Base-by-base conservation (phyloP, 2,113 vertebrate genomes). In the Ameiurus melas region DNA sequence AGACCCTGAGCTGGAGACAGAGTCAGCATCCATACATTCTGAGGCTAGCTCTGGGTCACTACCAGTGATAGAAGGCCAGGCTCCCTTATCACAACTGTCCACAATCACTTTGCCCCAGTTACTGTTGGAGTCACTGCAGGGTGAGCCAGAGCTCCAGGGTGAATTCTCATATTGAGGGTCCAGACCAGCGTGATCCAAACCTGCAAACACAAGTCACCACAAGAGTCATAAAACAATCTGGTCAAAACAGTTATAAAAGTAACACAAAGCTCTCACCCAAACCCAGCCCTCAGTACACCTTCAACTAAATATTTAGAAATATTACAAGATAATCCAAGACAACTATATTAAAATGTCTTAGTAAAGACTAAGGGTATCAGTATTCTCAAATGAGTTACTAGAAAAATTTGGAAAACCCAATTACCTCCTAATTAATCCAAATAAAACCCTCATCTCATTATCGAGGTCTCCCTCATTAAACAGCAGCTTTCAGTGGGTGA, bases 11-110 rank as follows among this genome's bases (percentile, higher is more conserved):
- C 96, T 97, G 89, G 96, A 97, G 94, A 95, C 96, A 94, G 97
- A 98, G 94, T 99, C 98, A 95, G 97, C 96, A 87, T 98, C 97
- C 96, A 97, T 95, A 96, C 97, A 98, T 97, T 98, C 97, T 96
- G 97, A 97, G 89, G 96, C 95, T 93, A 97, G 92, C 95, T 99
- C 97, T 6, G 96, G 95, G 94, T 98, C 97, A 94, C 95, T 96
- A 92, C 96, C 95, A 87, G 96, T 95, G 94, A 95, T 97, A 55
- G 96, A 96, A 92, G 96, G 96, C 97, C 97, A 97, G 94, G 93
- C 93, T 93, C 97, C 96, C 93, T 97, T 96, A 91, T 97, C 96
- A 13, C 95, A 96, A 91, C 96, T 94, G 93, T 98, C 97, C 94
- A 98, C 96, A 95, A 97, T 94, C 94, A 97, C 97, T 96, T 97